Conservation (phyloP, 2,888 invertebrate species). For the Drosophila siamana region DNA sequence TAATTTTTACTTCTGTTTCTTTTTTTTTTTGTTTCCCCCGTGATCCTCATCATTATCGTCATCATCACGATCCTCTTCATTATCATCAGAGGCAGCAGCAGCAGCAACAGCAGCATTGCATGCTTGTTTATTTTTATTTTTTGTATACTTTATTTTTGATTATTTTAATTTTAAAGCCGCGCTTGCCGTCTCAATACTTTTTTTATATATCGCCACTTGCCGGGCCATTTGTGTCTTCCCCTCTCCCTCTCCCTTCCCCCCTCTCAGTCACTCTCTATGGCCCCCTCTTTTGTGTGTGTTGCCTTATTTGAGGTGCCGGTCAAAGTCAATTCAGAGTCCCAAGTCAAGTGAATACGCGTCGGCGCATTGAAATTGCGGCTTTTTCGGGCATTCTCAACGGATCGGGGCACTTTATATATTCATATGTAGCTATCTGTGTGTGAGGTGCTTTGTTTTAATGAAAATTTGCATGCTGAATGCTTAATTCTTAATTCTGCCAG, state of each 20-base stretch:
- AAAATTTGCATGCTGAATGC: constrained; percentile 78
- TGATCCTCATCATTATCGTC: constrained; percentile 56
- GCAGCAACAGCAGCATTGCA: constrained; percentile 46
- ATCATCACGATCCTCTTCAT: constrained; percentile 44
- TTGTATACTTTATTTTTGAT: constrained; percentile 74
- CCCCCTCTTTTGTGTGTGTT: constrained; percentile 25
- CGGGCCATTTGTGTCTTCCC: constrained; percentile 55
- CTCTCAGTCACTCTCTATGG: neutral
- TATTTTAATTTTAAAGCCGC: constrained; percentile 78
- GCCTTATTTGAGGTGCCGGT: constrained; percentile 70
- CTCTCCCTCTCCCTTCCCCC: neutral
- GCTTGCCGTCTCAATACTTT: constrained; percentile 49
- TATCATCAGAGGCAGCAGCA: constrained; percentile 34
- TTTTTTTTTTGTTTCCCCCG: constrained; percentile 16
- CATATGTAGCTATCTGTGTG: constrained; percentile 9
- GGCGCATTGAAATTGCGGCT: constrained; percentile 57
- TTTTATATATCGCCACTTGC: constrained; percentile 71
- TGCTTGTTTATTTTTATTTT: constrained; percentile 72
- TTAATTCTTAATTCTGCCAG: constrained; percentile 72
- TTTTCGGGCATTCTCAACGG: constrained; percentile 41
- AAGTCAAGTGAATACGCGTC: constrained; percentile 37
- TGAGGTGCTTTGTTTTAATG: constrained; percentile 65
- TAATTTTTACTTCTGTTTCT: constrained; percentile 68
- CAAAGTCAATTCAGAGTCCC: constrained; percentile 60
- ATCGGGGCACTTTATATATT: constrained; percentile 1